These are phyloP conservation scores for Diceros bicornis DNA, from an alignment of 2,797 vertebrate genomes.

Conservation along the genomic window DNA sequence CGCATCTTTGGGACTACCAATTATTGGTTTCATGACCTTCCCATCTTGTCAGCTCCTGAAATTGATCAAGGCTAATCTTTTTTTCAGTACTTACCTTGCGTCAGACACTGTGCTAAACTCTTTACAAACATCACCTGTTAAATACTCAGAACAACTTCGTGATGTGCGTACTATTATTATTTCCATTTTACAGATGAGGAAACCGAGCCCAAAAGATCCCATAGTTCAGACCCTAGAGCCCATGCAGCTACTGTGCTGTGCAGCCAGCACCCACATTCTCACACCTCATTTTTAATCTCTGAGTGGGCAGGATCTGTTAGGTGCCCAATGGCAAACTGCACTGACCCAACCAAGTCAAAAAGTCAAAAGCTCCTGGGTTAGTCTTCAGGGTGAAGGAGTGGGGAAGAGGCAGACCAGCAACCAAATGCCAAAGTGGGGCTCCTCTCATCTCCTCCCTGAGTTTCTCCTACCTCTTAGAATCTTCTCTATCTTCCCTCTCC, in stretches of 20 bases:
- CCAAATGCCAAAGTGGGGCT: background rate
- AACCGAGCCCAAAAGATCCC: background rate
- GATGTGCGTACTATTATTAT: background rate
- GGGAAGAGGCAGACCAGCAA: background rate
- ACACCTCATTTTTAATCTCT: background rate
- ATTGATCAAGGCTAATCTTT: background rate
- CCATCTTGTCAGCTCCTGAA: background rate
- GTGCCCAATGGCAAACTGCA: background rate
- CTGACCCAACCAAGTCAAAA: background rate
- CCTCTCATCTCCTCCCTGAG: background rate
- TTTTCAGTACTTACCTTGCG: background rate
- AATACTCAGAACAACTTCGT: background rate
- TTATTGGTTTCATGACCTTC: background rate
- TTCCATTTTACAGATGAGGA: slow-evolving; percentile 8
- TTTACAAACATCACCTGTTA: background rate
- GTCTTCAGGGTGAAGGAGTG: background rate
- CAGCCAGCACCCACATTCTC: background rate
- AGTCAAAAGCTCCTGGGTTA: background rate
- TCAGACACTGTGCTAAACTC: background rate
- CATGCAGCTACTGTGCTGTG: background rate
- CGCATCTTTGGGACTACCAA: background rate
- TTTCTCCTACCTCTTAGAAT: background rate
- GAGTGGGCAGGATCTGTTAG: background rate
- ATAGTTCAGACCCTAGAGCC: background rate
- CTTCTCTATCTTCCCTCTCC: background rate